Evolutionary conservation across 1,140 invertebrate species (phyloP).

Genomic region (Belonocnema kinseyi): DNA sequence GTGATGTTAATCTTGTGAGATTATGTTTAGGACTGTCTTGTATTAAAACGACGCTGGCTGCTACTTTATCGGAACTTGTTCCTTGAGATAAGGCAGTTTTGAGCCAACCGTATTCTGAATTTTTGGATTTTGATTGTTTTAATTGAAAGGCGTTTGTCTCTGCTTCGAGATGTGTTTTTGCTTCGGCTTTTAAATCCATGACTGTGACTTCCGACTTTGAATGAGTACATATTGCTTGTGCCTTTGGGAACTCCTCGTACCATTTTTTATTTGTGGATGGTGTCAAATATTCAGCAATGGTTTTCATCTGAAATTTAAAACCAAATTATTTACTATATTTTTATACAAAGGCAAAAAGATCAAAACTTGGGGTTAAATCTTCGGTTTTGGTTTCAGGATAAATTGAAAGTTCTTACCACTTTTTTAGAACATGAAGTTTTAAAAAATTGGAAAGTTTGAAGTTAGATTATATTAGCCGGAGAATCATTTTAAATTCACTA

Average conservation of each 20-base stretch:
- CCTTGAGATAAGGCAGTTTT: slow-evolving; percentile 87
- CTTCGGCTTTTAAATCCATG: slow-evolving; percentile 78
- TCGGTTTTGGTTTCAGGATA: not conserved
- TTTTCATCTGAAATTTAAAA: not conserved
- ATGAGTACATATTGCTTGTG: slow-evolving; percentile 50
- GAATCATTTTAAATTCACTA: no score
- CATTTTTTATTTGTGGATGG: slow-evolving; percentile 56
- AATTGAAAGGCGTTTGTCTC: slow-evolving; percentile 79
- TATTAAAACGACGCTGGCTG: slow-evolving; percentile 87
- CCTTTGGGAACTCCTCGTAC: slow-evolving; percentile 65
- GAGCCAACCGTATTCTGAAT: slow-evolving; percentile 82
- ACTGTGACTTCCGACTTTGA: slow-evolving; percentile 72
- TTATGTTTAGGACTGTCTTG: slow-evolving; percentile 92
- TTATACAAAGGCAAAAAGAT: no score
- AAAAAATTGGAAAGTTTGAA: no score
- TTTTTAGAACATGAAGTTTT: no score
- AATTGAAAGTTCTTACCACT: no score
- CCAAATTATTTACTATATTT: not conserved
- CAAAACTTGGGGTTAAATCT: not conserved
- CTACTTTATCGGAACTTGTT: slow-evolving; percentile 90
- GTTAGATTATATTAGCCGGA: no score
- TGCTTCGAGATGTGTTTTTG: slow-evolving; percentile 78
- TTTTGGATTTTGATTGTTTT: slow-evolving; percentile 62
- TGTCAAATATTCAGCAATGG: slow-evolving; percentile 12
- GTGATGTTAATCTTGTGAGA: slow-evolving; percentile 81